A percentile compares a stretch with the other conserved stretches of the same genome.
Conservation (phyloP, 2,888 invertebrate species). For the Himalopsyche anomala region DNA sequence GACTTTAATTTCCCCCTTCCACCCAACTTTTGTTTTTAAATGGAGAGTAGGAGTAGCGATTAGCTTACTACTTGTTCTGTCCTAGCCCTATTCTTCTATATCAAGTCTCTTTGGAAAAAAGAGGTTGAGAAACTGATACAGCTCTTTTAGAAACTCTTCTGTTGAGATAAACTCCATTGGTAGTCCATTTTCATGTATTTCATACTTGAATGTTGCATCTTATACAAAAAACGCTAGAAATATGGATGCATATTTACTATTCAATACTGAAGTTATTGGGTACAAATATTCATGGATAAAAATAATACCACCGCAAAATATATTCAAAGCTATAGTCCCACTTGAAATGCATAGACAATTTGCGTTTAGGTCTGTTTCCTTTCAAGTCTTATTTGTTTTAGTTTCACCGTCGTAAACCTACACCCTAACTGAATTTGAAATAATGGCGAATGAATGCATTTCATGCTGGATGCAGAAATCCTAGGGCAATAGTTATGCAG, state of each 20-base stretch:
- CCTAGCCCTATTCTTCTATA: too few species aligned
- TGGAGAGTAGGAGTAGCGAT: too few species aligned
- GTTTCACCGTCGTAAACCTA: not conserved
- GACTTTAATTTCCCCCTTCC: too few species aligned
- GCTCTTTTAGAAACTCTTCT: too few species aligned
- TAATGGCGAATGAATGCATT: constrained; percentile 44
- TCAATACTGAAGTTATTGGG: not conserved
- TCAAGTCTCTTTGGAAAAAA: too few species aligned
- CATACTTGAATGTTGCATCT: too few species aligned
- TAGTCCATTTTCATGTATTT: too few species aligned
- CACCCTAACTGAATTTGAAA: constrained; percentile 20
- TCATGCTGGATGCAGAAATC: not conserved
- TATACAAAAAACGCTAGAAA: too few species aligned
- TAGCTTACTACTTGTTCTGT: too few species aligned
- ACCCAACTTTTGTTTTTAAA: too few species aligned
- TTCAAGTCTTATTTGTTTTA: constrained; percentile 20
- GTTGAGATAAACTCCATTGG: too few species aligned
- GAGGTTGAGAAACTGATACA: too few species aligned
- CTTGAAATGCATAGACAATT: constrained; percentile 34
- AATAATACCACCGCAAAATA: not conserved
- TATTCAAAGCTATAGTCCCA: constrained; percentile 26
- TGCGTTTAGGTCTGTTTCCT: constrained; percentile 16
- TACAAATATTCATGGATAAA: not conserved
- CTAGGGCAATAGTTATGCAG: constrained; percentile 18
- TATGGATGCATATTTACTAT: not conserved